Evolutionary conservation across 2,797 vertebrate species (phyloP).

Genomic region (Neosilurus hyrtlii): DNA sequence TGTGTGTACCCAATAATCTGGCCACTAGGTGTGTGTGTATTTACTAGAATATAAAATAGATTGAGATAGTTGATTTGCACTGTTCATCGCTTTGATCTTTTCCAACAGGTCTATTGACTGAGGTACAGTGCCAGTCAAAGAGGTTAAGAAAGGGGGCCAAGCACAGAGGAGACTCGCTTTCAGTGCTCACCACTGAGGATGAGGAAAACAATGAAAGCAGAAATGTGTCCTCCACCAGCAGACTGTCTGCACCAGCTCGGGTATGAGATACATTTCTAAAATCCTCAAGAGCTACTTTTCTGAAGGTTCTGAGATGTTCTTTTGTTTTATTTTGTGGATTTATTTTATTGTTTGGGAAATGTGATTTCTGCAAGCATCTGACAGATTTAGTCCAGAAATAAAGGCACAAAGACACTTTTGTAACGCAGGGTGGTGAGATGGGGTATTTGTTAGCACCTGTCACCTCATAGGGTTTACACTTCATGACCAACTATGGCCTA

Average conservation of each 20-base stretch:
- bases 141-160: slow-evolving; percentile 87
- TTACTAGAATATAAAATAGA: not conserved
- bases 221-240: slow-evolving; percentile 84
- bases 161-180: slow-evolving; percentile 57
- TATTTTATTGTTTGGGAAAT: not conserved
- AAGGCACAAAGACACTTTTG: not conserved
- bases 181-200: slow-evolving; percentile 75
- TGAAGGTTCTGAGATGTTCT: not conserved
- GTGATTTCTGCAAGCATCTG: not conserved
- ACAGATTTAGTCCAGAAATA: not conserved
- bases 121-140: slow-evolving; percentile 95
- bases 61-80: not conserved
- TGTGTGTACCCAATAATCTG: not conserved
- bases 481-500: too few species aligned
- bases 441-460: too few species aligned
- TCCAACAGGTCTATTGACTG: slow-evolving; percentile 84
- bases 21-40: not conserved
- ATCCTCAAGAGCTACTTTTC: not conserved
- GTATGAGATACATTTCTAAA: slow-evolving; percentile 20
- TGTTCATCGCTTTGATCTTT: not conserved
- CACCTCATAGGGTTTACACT: too few species aligned
- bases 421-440: too few species aligned
- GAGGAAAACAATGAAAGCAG: slow-evolving; percentile 72
- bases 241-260: slow-evolving; percentile 75
- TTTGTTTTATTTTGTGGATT: not conserved